Evolutionary conservation across 2,888 invertebrate species (phyloP), one percentile per base, ranked within the genome.

Genomic region (Electrophaes corylata): DNA sequence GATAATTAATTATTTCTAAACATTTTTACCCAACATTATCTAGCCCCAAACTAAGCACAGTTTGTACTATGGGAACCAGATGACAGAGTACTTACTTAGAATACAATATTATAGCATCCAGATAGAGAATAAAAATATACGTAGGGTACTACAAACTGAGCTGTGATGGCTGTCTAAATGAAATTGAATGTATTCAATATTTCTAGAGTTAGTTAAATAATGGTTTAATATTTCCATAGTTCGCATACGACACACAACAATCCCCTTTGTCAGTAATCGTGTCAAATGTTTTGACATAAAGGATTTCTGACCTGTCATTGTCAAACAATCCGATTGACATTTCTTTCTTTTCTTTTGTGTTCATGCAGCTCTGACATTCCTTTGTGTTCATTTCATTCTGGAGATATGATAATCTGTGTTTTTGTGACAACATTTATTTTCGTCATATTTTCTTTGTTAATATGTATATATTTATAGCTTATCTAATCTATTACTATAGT

Each of bases 221-320:
- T 23, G 4, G 6, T 23, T 23, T 23, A 23, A 23, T 5, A 33
- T n/a, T 14, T 37, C 16, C 10, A 16, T 16, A 37, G 10, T 0
- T 16, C 10, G 16, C 16, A 8, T 16, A 10, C 16, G 10, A 16
- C 16, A 37, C 37, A 37, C 16, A 41, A 31, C 26, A 18, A 5
- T 60, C 52, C 53, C 60, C 48, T 54, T 60, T 57, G 49, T 56
- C 57, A 48, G 19, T 67, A 66, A 65, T 60, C 64, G 53, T 67
- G 72, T 80, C 79, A 79, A 76, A 76, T 79, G 64, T 80, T 80
- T 69, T 79, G 81, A 81, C 80, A 70, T 65, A 75, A 73, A 69
- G 71, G 70, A 76, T 76, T 73, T 69, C 64, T 66, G 59, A 53
- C 23, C 49, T 67, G 67, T 73, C 73, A 71, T 70, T 72, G 66